Evolutionary conservation across 2,113 vertebrate species (phyloP).

Genomic region (Diadophis punctatus): DNA sequence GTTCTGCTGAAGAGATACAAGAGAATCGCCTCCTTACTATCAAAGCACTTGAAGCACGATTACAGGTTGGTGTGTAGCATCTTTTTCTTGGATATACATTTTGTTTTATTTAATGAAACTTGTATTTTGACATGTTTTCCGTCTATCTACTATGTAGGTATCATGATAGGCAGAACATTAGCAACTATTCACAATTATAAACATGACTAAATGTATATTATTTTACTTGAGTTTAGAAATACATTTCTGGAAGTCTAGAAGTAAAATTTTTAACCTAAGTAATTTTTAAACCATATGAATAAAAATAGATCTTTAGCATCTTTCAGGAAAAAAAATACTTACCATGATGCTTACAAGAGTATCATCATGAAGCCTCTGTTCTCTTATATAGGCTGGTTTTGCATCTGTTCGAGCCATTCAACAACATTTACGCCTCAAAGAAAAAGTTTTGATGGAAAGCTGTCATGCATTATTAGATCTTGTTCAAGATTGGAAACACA

Average conservation of each 20-base stretch:
- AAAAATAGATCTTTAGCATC: neutral
- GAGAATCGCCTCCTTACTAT: conserved; percentile 76
- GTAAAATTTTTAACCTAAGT: neutral
- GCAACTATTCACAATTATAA: neutral
- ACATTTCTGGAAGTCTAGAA: neutral
- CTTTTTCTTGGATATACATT: neutral
- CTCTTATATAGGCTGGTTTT: conserved; percentile 70
- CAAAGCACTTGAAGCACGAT: conserved; percentile 78
- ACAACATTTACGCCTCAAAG: conserved; percentile 76
- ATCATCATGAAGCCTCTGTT: conserved; percentile 2
- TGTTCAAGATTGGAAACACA: conserved; percentile 64
- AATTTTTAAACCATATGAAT: neutral
- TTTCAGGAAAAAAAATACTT: neutral
- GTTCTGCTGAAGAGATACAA: conserved; percentile 52
- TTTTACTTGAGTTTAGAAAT: neutral
- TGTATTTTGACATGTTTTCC: neutral
- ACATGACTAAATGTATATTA: neutral
- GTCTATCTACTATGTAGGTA: neutral
- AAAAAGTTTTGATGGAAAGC: conserved; percentile 77
- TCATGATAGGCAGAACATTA: neutral
- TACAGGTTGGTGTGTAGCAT: conserved; percentile 75
- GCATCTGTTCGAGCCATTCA: conserved; percentile 73
- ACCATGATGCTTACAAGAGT: neutral
- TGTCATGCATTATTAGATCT: conserved; percentile 72
- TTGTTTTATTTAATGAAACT: neutral